Base-by-base conservation (phyloP, 2,797 vertebrate species). In the Harpagifer antarcticus region DNA sequence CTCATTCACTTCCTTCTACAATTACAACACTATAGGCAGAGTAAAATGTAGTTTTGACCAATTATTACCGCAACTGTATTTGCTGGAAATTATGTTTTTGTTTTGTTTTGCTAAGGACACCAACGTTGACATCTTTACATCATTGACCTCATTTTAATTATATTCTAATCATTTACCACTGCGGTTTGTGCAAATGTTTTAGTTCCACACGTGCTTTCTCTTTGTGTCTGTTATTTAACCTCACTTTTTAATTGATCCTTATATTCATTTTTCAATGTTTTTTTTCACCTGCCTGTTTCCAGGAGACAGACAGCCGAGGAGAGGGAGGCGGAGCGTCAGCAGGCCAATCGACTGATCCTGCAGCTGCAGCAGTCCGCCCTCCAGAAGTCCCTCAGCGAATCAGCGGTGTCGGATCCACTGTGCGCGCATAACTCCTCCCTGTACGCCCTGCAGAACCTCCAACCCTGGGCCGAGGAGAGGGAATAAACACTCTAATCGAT, bases 291-390 rank as follows among this genome's bases (percentile, higher is more conserved):
- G 2, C n/a, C 3, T 60, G 52, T 44, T n/a, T 68, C 5, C 91
- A 99, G 98, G 95, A 94, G 98, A 84, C 98, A 99, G 93, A 99
- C 98, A 1, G 98, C 98, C 0, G 98, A 99, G 87, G 98, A 99
- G 88, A 92, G 98, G 11, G 98, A 99, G 92, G 96, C 97, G 0
- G 98, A 99, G 94, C 94, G 98, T 77, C 98, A 99, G 79, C 98
- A 98, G 76, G 97, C 97, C 73, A 97, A 96, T 87, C 95, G 98
- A 5, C 95, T 99, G 89, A 96, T 99, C 92, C 92, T 99, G 88
- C 98, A 98, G 93, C 96, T 99, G 88, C 97, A 98, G 92, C 97
- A 98, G 78, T 97, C 97, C 84, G 96, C 96, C 85, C 95, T 99
- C 67, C 97, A 97, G 73, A 97, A 99, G 92, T 96, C 96, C 57